Conservation (phyloP, 2,797 vertebrate species). For the Tenualosa ilisha region DNA sequence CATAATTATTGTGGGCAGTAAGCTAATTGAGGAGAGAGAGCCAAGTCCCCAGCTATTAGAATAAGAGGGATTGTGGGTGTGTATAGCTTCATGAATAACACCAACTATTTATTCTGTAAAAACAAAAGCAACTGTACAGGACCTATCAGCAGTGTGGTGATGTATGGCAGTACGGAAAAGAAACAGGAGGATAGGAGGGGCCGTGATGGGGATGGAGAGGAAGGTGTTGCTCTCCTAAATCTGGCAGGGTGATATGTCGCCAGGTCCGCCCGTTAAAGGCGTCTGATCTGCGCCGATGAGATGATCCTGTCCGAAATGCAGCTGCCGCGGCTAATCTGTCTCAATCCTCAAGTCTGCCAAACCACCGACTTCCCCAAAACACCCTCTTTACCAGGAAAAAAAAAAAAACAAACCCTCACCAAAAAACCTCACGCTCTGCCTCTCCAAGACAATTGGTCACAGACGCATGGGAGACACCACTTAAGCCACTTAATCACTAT, state of each 20-base stretch:
- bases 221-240: constrained; percentile 80
- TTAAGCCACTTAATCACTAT: constrained; percentile 24
- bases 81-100: not conserved
- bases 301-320: constrained; percentile 81
- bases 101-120: not conserved
- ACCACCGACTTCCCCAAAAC: constrained; percentile 72
- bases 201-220: constrained; percentile 71
- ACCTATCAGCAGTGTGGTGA: not conserved
- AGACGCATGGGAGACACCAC: constrained; percentile 3
- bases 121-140: not conserved
- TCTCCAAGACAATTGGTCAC: constrained; percentile 22
- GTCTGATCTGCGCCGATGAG: constrained; percentile 72
- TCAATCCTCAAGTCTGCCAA: constrained; percentile 77
- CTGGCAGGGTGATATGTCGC: constrained; percentile 75
- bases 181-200: constrained; percentile 35
- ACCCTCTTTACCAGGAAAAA: constrained; percentile 61
- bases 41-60: not conserved
- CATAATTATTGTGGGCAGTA: not conserved
- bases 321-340: constrained; percentile 80
- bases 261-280: constrained; percentile 80
- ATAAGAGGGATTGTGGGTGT: not conserved
- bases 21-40: not conserved
- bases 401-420: not conserved
- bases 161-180: not conserved
- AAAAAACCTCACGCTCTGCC: constrained; percentile 1